phyloP scores from a whole-genome alignment of 1,140 invertebrate genomes.

The Lepidurus packardi region DNA sequence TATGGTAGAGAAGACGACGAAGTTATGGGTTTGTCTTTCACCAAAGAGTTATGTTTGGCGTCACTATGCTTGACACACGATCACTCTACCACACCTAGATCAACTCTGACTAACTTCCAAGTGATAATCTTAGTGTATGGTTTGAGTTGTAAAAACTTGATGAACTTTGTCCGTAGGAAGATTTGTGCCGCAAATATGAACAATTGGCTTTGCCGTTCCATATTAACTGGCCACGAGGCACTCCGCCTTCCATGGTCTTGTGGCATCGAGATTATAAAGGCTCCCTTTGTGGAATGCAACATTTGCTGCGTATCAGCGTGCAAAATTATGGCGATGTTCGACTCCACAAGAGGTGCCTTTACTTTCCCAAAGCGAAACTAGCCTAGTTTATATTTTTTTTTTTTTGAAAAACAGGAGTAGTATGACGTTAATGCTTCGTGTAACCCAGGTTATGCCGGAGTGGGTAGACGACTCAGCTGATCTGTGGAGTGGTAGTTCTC shows the following conservation, averaged over 20 bases:
- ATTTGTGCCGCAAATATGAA: background rate
- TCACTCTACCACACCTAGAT: background rate
- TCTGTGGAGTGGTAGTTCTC: background rate
- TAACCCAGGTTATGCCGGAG: background rate
- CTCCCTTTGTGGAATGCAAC: conserved; percentile 22
- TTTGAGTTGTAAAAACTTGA: too few relatives aligned
- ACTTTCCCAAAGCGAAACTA: background rate
- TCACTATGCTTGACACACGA: conserved; percentile 45
- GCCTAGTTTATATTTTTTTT: background rate
- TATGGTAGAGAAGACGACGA: conserved; percentile 98
- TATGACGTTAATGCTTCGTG: background rate
- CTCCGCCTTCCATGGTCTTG: background rate
- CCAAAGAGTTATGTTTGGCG: conserved; percentile 87
- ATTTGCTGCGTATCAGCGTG: conserved; percentile 1
- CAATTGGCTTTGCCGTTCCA: conserved; percentile 23
- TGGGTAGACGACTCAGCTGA: background rate
- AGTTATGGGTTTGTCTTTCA: conserved; percentile 94
- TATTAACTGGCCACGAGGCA: conserved; percentile 26
- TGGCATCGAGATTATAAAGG: conserved; percentile 12
- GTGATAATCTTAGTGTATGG: background rate
- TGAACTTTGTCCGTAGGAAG: background rate
- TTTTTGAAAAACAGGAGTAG: background rate
- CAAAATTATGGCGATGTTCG: background rate
- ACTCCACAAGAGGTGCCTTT: conserved; percentile 26
- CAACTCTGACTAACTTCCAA: background rate